Conservation (phyloP, 2,113 vertebrate genomes). For the Chionis minor region DNA sequence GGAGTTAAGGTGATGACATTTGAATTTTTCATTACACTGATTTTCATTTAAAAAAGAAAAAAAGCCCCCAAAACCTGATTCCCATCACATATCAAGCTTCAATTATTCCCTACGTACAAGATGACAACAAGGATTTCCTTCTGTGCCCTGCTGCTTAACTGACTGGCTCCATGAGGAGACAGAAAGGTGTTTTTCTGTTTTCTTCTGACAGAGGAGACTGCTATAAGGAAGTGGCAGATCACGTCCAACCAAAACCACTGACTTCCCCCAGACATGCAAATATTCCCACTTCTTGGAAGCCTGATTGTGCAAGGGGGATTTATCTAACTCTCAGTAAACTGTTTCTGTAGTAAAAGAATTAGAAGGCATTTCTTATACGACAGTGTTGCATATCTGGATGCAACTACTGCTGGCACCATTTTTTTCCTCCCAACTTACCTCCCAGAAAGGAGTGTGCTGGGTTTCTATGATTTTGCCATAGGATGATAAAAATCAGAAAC, state of each 20-base stretch:
- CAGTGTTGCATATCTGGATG: not conserved
- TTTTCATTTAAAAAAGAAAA: not conserved
- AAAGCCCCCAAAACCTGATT: not conserved
- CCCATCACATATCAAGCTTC: not conserved
- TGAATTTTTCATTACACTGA: not conserved
- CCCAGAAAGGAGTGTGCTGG: not conserved
- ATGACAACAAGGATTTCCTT: not conserved
- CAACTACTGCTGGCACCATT: not conserved
- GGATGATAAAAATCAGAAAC: not conserved
- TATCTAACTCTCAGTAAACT: not conserved
- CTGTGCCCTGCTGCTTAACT: not conserved
- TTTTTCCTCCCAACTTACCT: not conserved
- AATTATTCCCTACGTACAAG: not conserved
- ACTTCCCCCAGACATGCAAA: not conserved
- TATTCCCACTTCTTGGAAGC: not conserved
- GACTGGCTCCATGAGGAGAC: not conserved
- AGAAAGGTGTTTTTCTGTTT: not conserved
- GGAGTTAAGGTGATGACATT: not conserved
- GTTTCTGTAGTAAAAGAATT: not conserved
- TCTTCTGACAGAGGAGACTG: not conserved
- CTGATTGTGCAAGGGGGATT: not conserved
- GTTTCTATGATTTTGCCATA: not conserved
- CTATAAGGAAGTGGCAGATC: not conserved
- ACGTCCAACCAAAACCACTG: not conserved
- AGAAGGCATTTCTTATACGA: not conserved